phyloP scores from a whole-genome alignment of 1,140 invertebrate genomes.

The Helicorthomorpha holstii region DNA sequence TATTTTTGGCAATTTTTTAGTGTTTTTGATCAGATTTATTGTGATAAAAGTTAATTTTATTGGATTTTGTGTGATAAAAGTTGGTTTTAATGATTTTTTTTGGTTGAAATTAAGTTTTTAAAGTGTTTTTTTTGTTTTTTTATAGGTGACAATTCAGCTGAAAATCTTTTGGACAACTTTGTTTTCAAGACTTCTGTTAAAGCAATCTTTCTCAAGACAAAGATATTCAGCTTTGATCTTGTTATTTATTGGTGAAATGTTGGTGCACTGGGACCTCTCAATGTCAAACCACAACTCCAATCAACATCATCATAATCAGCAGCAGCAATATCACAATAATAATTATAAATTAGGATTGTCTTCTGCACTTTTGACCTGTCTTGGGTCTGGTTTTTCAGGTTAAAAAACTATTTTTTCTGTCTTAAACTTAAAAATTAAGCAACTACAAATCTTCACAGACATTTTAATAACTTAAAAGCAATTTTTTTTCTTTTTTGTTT shows the following conservation, averaged over 20 bases:
- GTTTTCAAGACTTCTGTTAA: neutral
- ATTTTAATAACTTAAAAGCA: too few relatives aligned
- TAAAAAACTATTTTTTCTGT: neutral
- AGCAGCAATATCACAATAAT: neutral
- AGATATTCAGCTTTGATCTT: neutral
- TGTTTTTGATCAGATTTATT: too few relatives aligned
- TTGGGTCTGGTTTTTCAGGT: conserved; percentile 1
- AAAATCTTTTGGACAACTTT: neutral
- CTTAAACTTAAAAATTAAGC: neutral
- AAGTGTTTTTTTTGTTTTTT: neutral
- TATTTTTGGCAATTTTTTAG: too few relatives aligned
- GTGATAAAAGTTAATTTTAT: too few relatives aligned
- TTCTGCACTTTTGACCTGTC: neutral
- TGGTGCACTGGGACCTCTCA: neutral
- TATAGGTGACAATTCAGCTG: neutral
- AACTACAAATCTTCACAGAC: neutral
- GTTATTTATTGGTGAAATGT: neutral
- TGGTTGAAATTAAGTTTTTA: neutral
- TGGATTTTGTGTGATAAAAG: too few relatives aligned
- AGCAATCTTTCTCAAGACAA: neutral
- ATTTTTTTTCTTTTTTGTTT: neutral
- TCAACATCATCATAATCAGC: neutral
- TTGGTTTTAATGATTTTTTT: neutral
- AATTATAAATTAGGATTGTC: neutral
- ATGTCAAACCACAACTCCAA: neutral